Conservation (phyloP, 2,113 vertebrate species). For the Oreochromis aureus region DNA sequence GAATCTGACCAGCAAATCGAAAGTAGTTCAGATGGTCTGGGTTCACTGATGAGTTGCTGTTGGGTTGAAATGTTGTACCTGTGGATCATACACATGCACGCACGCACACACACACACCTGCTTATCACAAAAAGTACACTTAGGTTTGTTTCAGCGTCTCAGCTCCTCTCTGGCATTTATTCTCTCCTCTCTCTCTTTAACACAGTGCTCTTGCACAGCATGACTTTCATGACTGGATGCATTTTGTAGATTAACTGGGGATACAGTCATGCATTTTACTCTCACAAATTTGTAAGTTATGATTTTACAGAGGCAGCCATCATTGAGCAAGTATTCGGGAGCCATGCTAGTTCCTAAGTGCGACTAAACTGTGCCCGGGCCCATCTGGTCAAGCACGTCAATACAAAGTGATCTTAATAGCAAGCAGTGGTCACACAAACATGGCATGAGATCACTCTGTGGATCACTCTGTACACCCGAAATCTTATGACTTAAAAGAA, state of each 20-base stretch:
- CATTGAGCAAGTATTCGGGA: rapidly evolving
- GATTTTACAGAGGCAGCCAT: background rate
- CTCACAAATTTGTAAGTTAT: background rate
- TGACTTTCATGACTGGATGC: background rate
- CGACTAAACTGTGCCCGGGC: background rate
- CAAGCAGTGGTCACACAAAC: background rate
- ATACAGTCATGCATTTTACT: background rate
- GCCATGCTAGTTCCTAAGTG: background rate
- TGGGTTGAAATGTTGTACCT: slow-evolving; percentile 98
- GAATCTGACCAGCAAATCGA: slow-evolving; percentile 91
- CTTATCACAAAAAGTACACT: background rate
- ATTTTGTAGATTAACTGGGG: background rate
- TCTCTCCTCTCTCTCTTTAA: background rate
- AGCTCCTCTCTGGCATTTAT: background rate
- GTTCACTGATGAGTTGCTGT: slow-evolving; percentile 98
- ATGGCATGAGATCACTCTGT: background rate
- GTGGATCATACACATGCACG: background rate
- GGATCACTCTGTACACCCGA: background rate
- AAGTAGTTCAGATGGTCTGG: slow-evolving; percentile 98
- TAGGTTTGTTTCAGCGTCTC: background rate
- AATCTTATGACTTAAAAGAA: background rate
- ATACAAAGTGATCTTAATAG: background rate
- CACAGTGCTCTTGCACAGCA: background rate
- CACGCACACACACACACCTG: background rate
- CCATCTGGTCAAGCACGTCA: background rate